phyloP scores from a whole-genome alignment of 2,797 vertebrate species.

The Chaetodon trifasciatus region DNA sequence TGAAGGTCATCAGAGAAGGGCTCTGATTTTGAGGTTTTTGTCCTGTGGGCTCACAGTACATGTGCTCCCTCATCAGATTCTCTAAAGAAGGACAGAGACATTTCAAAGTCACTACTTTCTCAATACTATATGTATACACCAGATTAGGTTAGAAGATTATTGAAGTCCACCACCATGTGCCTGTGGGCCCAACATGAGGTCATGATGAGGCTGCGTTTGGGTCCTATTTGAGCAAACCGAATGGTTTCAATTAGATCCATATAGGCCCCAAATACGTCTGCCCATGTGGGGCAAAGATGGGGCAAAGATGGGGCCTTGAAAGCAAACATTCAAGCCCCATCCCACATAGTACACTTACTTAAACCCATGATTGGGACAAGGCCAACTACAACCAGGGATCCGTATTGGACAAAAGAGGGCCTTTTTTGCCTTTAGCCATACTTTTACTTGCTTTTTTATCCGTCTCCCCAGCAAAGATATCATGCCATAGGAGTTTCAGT shows the following conservation, averaged over 20 bases:
- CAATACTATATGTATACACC: not conserved
- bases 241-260: not conserved
- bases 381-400: not conserved
- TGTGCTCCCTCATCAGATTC: slow-evolving; percentile 71
- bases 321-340: not conserved
- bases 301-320: not conserved
- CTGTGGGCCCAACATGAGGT: too few relatives aligned
- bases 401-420: not conserved
- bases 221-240: not conserved
- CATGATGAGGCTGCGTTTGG: too few relatives aligned
- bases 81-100: slow-evolving; percentile 49
- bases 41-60: slow-evolving; percentile 68
- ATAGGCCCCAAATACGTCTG: not conserved
- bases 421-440: not conserved
- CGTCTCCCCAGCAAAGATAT: not conserved
- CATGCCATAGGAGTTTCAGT: not conserved
- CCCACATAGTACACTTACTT: not conserved
- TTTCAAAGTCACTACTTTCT: not conserved
- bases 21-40: slow-evolving; percentile 18
- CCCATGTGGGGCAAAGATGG: not conserved
- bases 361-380: not conserved
- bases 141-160: not conserved
- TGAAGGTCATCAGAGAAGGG: slow-evolving; percentile 18
- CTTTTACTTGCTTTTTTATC: too few relatives aligned
- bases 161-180: not conserved